Evolutionary conservation across 2,888 invertebrate species (phyloP), one percentile per base, ranked within the genome.

Genomic region (Mimas tiliae): DNA sequence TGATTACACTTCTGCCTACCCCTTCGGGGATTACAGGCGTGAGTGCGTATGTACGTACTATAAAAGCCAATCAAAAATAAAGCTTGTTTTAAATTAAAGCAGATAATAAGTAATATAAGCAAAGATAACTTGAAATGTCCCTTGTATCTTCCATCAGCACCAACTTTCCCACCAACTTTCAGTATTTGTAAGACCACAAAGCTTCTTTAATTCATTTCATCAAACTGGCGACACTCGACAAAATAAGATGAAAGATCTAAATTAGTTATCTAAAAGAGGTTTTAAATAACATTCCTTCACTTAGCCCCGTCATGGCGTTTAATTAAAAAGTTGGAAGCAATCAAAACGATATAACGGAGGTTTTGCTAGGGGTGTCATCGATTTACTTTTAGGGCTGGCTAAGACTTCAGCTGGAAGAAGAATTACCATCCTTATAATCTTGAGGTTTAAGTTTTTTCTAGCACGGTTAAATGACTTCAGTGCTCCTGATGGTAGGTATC

Each of bases 301-400:
- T 58, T 58, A 42, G 58, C 58, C 58, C 58, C 58, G 58, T 58
- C 58, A 45, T 70, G 72, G 75, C 72, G 76, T 79, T 82, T 81
- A 83, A 84, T 85, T 85, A 85, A 83, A 85, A 84, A 84, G 80
- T 83, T 82, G 66, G 76, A 77, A 81, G 82, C 80, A 76, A 79
- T 83, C 79, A 79, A 72, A 76, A 74, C 67, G 75, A 74, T 76
- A 78, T 66, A 72, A 68, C 67, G 66, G 71, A 74, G 72, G 71
- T 70, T 74, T 74, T 69, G 68, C 66, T 66, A 74, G 73, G 74
- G 65, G 66, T 67, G 78, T 77, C 77, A 77, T 76, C 75, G 74
- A 75, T 68, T 74, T 69, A 72, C 70, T 68, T 67, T 48, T 33
- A 65, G 34, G 65, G 65, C 19, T 42, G 42, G 38, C 4, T 9